Evolutionary conservation across 1,140 invertebrate genomes (phyloP).

Genomic region (Antheraea pernyi): DNA sequence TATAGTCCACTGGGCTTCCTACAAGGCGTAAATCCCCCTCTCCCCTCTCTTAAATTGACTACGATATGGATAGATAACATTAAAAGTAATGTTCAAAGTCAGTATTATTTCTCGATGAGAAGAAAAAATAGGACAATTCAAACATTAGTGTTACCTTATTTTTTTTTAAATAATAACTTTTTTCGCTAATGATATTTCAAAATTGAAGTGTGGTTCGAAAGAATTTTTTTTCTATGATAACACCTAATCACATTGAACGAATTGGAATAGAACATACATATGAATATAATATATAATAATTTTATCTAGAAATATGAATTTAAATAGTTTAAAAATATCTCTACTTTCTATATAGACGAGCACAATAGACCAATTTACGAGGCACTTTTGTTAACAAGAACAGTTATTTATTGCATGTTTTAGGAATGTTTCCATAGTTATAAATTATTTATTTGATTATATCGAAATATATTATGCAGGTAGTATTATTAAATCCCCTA

Average conservation of each 20-base stretch:
- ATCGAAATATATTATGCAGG: not conserved
- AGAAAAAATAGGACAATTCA: conserved; percentile 16
- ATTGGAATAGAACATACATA: not conserved
- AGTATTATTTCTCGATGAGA: conserved; percentile 14
- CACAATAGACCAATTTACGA: conserved; percentile 21
- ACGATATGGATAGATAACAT: not conserved
- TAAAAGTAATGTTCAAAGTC: conserved; percentile 16
- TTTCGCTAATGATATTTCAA: not conserved
- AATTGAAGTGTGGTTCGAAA: not conserved
- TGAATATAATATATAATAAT: conserved; percentile 24
- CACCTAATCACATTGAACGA: not conserved
- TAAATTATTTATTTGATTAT: conserved; percentile 19
- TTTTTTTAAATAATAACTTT: not conserved
- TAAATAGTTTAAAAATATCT: conserved; percentile 19
- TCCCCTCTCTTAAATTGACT: not conserved
- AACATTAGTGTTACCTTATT: conserved; percentile 11
- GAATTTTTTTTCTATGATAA: not conserved
- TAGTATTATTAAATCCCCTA: not conserved
- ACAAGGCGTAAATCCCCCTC: not conserved
- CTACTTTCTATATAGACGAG: conserved; percentile 25
- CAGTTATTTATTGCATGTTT: conserved; percentile 6
- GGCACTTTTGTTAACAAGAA: conserved; percentile 27
- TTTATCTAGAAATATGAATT: conserved; percentile 27
- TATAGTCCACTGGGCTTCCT: too few species aligned
- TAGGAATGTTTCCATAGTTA: conserved; percentile 9